Evolutionary conservation across 2,113 vertebrate species (phyloP).

Genomic region (Grus americana): DNA sequence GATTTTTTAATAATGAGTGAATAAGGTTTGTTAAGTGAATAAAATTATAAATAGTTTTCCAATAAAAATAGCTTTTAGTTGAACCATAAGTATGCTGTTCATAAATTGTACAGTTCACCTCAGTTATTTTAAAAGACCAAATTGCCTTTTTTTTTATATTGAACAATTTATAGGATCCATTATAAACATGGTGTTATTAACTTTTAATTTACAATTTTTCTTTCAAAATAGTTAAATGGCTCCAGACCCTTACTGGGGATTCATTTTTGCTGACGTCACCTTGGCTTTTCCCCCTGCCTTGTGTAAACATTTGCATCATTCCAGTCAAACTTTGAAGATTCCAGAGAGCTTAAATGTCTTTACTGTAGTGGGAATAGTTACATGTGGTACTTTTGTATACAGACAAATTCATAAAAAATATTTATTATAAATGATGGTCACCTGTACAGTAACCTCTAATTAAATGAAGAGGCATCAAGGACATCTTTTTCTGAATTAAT

Average conservation of each 20-base stretch:
- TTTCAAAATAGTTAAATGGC: not conserved
- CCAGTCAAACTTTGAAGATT: not conserved
- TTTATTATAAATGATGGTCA: not conserved
- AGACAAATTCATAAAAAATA: not conserved
- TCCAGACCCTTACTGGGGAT: not conserved
- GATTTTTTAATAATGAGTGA: not conserved
- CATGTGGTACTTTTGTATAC: not conserved
- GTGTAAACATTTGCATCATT: not conserved
- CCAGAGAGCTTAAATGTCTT: not conserved
- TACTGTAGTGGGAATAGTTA: not conserved
- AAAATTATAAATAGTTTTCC: not conserved
- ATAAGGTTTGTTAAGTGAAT: not conserved
- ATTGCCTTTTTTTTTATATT: not conserved
- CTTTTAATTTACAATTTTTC: not conserved
- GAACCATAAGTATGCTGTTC: not conserved
- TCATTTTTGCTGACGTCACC: not conserved
- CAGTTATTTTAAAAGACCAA: not conserved
- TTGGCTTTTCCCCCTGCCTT: not conserved
- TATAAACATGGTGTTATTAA: not conserved
- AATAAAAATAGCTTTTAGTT: not conserved
- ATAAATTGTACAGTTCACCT: not conserved
- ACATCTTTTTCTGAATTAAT: not conserved
- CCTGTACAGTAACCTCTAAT: not conserved
- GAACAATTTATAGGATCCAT: not conserved
- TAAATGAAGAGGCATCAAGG: not conserved